Conservation (phyloP, 2,113 vertebrate genomes). For the Stegostoma tigrinum region DNA sequence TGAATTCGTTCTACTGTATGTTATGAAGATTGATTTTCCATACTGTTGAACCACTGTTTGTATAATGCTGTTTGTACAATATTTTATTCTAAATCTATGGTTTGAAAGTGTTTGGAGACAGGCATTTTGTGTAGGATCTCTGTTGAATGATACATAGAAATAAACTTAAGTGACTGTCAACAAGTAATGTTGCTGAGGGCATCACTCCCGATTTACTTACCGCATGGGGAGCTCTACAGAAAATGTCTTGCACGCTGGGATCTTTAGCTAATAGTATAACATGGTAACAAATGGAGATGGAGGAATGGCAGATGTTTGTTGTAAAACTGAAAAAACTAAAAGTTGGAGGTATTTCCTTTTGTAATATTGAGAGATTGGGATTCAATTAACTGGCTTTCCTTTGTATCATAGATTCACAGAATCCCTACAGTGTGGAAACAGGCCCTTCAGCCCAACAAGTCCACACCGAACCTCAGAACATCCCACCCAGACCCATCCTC, state of each 20-base stretch:
- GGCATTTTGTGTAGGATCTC: not conserved
- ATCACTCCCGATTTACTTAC: not conserved
- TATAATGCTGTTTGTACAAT: too few relatives aligned
- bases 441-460: too few relatives aligned
- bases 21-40: too few relatives aligned
- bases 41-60: too few relatives aligned
- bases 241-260: not conserved
- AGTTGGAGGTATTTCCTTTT: not conserved
- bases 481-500: too few relatives aligned
- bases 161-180: not conserved
- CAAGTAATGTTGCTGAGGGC: not conserved
- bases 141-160: not conserved
- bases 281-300: not conserved
- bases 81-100: too few relatives aligned
- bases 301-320: not conserved
- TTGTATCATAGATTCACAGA: not conserved
- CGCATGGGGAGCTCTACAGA: not conserved
- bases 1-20: too few relatives aligned
- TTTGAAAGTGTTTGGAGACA: not conserved
- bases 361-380: not conserved
- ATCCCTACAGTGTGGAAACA: too few relatives aligned
- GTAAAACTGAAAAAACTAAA: not conserved
- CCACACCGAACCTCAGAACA: too few relatives aligned
- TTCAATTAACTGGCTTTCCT: not conserved
- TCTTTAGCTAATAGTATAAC: not conserved